A percentile compares a stretch with the other conserved stretches of the same genome.
These are phyloP conservation scores for Neodon shergylaensis DNA, from an alignment of 2,113 vertebrate species.

Conservation along the genomic window DNA sequence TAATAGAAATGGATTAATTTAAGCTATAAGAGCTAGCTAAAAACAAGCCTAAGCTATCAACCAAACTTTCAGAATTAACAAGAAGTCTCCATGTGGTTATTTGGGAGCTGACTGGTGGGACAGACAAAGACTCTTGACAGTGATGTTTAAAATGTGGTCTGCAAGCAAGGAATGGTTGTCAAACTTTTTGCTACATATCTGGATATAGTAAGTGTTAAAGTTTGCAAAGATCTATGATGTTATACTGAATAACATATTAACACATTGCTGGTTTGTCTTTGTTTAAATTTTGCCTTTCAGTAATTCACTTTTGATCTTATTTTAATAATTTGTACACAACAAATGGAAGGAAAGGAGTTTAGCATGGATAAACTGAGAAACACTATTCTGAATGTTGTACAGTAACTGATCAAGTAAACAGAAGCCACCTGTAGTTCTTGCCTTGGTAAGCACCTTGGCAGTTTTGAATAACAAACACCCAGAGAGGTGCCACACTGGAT, in stretches of 20 bases:
- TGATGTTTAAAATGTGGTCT: background rate
- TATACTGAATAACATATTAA: slow-evolving; percentile 9
- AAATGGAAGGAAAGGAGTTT: background rate
- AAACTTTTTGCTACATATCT: background rate
- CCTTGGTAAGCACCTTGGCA: background rate
- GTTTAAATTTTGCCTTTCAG: slow-evolving; percentile 12
- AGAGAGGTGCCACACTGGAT: background rate
- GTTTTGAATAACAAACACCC: background rate
- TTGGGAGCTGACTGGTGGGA: background rate
- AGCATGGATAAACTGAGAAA: background rate
- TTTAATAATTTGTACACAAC: background rate
- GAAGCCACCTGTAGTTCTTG: background rate
- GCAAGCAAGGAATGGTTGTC: background rate
- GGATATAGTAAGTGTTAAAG: background rate
- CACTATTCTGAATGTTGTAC: background rate
- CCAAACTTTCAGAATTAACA: background rate
- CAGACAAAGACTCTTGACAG: background rate
- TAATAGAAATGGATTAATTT: background rate
- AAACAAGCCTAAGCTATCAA: background rate
- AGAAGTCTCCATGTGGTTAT: background rate
- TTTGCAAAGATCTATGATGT: background rate
- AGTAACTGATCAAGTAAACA: background rate
- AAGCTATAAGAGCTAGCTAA: background rate
- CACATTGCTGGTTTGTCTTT: background rate
- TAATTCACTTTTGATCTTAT: background rate